Base-by-base conservation (phyloP, 2,888 invertebrate species). In the Andrena trimmerana region DNA sequence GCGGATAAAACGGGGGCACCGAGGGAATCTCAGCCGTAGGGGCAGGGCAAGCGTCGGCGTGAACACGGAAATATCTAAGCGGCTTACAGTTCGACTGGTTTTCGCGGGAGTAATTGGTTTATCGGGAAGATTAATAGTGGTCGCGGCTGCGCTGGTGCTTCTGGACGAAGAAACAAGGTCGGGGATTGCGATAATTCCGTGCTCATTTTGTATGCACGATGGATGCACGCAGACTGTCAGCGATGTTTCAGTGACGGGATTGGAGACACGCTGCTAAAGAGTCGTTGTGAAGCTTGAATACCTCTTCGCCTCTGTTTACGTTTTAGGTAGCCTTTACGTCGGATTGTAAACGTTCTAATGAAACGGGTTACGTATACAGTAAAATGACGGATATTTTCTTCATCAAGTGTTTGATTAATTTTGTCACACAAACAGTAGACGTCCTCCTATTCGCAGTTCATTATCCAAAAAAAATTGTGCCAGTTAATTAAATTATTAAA, bases 41-140 rank as follows among this genome's bases (percentile, higher is more conserved):
- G 31, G 2, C 2, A n/a, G 29, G 1, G 29, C 20, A 36, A 27
- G 48, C 27, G n/a, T 33, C 10, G 27, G 57, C 20, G 33, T 16
- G 50, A 78, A 52, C 63, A 27, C 20, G 69, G 74, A 80, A 74
- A 80, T 75, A 69, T 54, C 69, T 81, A 83, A 83, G 72, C 72
- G 60, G 83, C 65, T 83, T 81, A 77, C 65, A 42, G 48, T 65
- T 57, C 36, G 24, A 65, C 20, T 66, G 72, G 63, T 77, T 77
- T 73, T 68, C 57, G 29, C 65, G 29, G 36, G 29, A 63, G 36
- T 83, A 83, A 83, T 81, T 81, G 77, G 69, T 69, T 83, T 77
- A 83, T 77, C 54, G 72, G 29, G n/a, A 48, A 54, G 81, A 81
- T 81, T 83, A 83, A 81, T 77, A 60, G 59, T 52, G 48, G 59